These are phyloP conservation scores for Berghia stephanieae DNA, from an alignment of 1,140 invertebrate species.

Conservation along the genomic window DNA sequence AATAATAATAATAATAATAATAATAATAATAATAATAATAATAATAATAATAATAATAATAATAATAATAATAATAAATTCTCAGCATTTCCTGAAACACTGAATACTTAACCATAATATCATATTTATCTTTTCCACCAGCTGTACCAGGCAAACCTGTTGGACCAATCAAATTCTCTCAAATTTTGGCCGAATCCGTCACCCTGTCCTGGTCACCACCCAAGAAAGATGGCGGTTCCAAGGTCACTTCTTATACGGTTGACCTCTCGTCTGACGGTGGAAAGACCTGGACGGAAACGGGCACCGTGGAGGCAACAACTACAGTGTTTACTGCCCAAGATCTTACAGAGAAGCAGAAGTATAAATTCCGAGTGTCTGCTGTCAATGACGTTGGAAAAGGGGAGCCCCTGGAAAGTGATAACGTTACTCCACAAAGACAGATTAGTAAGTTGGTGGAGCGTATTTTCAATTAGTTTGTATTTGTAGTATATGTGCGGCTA, in stretches of 20 bases:
- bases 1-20: too few species aligned
- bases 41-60: too few species aligned
- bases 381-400: conserved; percentile 48
- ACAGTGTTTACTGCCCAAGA: conserved; percentile 83
- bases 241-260: conserved; percentile 72
- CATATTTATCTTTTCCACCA: conserved; percentile 59
- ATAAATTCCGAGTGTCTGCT: conserved; percentile 94
- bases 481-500: too few species aligned
- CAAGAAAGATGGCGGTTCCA: conserved; percentile 89
- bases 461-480: neutral
- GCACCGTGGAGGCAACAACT: conserved; percentile 37
- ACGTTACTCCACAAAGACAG: conserved; percentile 44
- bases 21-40: neutral
- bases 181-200: conserved; percentile 92
- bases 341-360: conserved; percentile 89
- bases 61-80: too few species aligned
- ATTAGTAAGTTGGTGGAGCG: conserved; percentile 40
- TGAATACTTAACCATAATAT: neutral
- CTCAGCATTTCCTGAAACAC: neutral
- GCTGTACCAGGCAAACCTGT: conserved; percentile 89
- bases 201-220: conserved; percentile 93
- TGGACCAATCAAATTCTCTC: conserved; percentile 90
- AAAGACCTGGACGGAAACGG: conserved; percentile 41
- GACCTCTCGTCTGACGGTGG: conserved; percentile 58
- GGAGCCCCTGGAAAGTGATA: conserved; percentile 70